Evolutionary conservation across 2,113 vertebrate species (phyloP), one percentile per base, ranked within the genome.

Genomic region (Alces alces): DNA sequence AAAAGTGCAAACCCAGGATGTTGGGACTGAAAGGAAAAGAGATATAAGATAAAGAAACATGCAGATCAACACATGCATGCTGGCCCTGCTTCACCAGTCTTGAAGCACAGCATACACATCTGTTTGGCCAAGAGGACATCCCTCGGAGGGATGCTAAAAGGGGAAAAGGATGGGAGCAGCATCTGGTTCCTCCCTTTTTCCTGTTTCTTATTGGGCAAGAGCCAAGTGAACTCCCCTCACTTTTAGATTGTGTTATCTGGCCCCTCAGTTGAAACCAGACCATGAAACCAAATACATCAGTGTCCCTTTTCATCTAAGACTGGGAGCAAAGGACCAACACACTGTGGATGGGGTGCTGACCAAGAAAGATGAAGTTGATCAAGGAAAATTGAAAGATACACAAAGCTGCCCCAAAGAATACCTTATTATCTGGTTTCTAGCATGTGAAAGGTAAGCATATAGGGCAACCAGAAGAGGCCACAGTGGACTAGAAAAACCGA

Each of bases 131-230:
- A 57, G 2, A 47, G 50, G 23, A 91, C 76, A 80, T 60, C 36
- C 96, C 89, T 17, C 60, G 76, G 94, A 87, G 39, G 19, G 17
- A 45, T 28, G 10, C 30, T 47, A 82, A 50, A 89, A 60, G 8
- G 23, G n/a, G 82, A 66, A 92, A 58, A 96, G 79, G 70, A 85
- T 17, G 21, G 27, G 30, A 36, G 84, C 73, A 91, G 86, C 94
- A 19, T 90, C 80, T 16, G 45, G 14, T 33, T 89, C 25, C 84
- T 91, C 96, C 76, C 58, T 91, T 97, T 95, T 47, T 95, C 47
- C 25, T 91, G 7, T 97, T 92, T 92, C 78, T 61, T 92, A 28
- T 0, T 88, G 78, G 55, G 54, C 43, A 73, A 73, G 86, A 96
- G 60, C 79, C 85, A 94, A 86, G 8, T n/a, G 50, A 80, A 58